Conservation (phyloP, 2,888 invertebrate species). For the Antitype chi region DNA sequence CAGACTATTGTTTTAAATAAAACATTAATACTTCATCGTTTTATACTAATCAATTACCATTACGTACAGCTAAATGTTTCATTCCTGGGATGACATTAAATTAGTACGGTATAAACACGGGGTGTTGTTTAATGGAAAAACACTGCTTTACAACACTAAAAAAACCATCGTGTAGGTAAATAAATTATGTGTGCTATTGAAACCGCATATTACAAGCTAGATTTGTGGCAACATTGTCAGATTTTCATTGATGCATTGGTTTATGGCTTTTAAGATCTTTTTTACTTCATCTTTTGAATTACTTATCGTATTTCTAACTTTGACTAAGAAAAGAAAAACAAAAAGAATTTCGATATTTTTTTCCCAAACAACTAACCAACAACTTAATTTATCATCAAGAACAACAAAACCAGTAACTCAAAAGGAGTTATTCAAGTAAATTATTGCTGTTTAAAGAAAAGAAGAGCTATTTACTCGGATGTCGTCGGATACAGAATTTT, state of each 20-base stretch:
- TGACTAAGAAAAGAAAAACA: slow-evolving; percentile 2
- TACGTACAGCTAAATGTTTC: neutral
- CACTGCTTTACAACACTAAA: neutral
- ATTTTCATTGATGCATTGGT: neutral
- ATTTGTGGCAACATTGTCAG: neutral
- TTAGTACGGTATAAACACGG: neutral
- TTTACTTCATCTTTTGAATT: neutral
- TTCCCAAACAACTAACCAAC: neutral
- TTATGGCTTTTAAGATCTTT: neutral
- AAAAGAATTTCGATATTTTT: neutral
- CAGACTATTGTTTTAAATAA: neutral
- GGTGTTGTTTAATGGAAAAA: neutral
- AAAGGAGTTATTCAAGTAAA: slow-evolving; percentile 14
- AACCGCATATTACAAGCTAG: neutral
- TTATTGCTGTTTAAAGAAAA: slow-evolving; percentile 23
- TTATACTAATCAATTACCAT: no score
- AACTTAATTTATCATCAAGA: slow-evolving; percentile 20
- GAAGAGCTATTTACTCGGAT: slow-evolving; percentile 20
- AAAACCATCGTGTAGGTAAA: neutral
- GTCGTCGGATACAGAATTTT: slow-evolving; percentile 22
- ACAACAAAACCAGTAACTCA: slow-evolving; percentile 27
- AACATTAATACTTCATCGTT: neutral
- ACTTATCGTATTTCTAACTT: slow-evolving; percentile 1
- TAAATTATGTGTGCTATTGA: neutral
- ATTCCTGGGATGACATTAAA: neutral